These are phyloP conservation scores for Tachysurus vachellii DNA, from an alignment of 2,113 vertebrate species.

Conservation along the genomic window DNA sequence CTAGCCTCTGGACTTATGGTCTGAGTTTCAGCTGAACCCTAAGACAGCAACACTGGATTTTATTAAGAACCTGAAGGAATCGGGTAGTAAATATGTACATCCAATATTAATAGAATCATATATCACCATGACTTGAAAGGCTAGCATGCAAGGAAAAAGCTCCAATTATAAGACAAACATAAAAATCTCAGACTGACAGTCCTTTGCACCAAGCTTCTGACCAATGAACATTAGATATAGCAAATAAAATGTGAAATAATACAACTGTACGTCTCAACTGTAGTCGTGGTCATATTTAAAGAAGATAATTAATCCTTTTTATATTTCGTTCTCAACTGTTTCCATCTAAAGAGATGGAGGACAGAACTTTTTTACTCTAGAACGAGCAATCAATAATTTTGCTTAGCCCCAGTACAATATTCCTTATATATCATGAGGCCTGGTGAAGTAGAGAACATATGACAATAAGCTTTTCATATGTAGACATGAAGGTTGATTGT, in stretches of 20 bases:
- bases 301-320: too few species aligned
- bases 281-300: too few species aligned
- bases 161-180: neutral
- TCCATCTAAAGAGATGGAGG: too few species aligned
- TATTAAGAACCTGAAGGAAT: neutral
- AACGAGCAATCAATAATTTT: too few species aligned
- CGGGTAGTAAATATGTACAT: neutral
- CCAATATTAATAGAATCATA: neutral
- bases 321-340: too few species aligned
- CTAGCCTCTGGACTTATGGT: neutral
- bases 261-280: neutral
- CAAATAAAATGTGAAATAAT: neutral
- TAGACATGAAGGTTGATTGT: too few species aligned
- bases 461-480: too few species aligned
- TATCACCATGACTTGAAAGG: neutral
- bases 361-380: too few species aligned
- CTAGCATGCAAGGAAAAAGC: neutral
- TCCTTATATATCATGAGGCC: too few species aligned
- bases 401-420: too few species aligned
- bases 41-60: neutral
- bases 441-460: too few species aligned
- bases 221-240: neutral
- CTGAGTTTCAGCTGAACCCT: neutral
- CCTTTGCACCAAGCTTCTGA: neutral
- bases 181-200: neutral